A percentile compares a stretch with the other conserved stretches of the same genome.
Conservation (phyloP, 2,888 invertebrate genomes). For the Melangyna quadrimaculata region DNA sequence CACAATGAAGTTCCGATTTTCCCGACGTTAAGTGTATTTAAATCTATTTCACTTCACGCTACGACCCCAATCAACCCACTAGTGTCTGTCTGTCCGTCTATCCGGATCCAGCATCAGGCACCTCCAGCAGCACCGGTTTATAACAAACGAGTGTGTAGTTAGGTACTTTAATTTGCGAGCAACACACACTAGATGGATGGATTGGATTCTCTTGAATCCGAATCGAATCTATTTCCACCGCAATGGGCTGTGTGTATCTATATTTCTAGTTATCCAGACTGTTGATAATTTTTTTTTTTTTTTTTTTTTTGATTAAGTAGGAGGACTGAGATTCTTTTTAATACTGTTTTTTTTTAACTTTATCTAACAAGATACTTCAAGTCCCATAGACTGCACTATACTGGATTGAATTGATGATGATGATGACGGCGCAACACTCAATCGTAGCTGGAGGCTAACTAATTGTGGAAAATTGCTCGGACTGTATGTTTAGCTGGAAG, state of each 20-base stretch:
- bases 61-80: conserved; percentile 58
- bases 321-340: conserved; percentile 40
- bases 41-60: conserved; percentile 35
- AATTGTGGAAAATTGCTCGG: conserved; percentile 70
- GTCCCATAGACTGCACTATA: conserved; percentile 36
- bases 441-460: conserved; percentile 71
- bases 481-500: conserved; percentile 54
- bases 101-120: conserved; percentile 11
- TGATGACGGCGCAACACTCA: conserved; percentile 66
- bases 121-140: conserved; percentile 21
- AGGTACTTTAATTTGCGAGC: conserved; percentile 10
- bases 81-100: conserved; percentile 39
- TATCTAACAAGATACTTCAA: conserved; percentile 37
- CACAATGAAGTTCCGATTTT: conserved; percentile 47
- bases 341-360: not conserved
- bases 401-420: conserved; percentile 32
- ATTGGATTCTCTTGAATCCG: conserved; percentile 20
- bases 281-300: not conserved
- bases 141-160: not conserved
- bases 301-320: conserved; percentile 30
- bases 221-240: conserved; percentile 45
- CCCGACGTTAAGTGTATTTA: conserved; percentile 4
- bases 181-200: conserved; percentile 9
- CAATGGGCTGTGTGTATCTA: conserved; percentile 17
- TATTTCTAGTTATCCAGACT: not conserved